A percentile compares a stretch with the other conserved stretches of the same genome.
Evolutionary conservation across 2,888 invertebrate genomes (phyloP).

Genomic region (Philopedon plagiatum): DNA sequence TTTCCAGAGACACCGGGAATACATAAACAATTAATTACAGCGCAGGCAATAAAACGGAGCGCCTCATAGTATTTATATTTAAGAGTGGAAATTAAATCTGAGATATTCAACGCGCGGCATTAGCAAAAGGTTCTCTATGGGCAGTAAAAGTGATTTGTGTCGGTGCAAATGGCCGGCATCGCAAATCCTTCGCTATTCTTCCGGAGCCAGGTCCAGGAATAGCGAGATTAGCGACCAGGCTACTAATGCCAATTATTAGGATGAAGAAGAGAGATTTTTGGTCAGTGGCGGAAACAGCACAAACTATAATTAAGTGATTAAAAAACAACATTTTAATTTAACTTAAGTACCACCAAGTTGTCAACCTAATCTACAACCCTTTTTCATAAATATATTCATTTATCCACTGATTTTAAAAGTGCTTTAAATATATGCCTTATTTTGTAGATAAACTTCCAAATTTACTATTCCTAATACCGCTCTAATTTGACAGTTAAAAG

Average conservation of each 20-base stretch:
- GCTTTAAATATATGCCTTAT: too few relatives aligned
- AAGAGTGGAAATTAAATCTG: constrained; percentile 66
- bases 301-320: too few relatives aligned
- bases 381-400: too few relatives aligned
- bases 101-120: constrained; percentile 63
- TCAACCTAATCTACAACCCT: too few relatives aligned
- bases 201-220: constrained; percentile 50
- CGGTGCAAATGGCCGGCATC: constrained; percentile 67
- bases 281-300: constrained; percentile 1
- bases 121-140: constrained; percentile 62
- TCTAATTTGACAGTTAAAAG: too few relatives aligned
- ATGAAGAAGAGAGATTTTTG: constrained; percentile 8
- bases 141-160: constrained; percentile 71
- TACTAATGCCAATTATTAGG: constrained; percentile 36
- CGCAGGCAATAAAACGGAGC: constrained; percentile 55
- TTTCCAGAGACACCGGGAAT: constrained; percentile 55
- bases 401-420: too few relatives aligned
- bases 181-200: constrained; percentile 69
- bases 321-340: too few relatives aligned
- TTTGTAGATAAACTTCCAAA: too few relatives aligned
- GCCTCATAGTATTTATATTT: constrained; percentile 61
- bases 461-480: too few relatives aligned
- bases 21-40: constrained; percentile 56
- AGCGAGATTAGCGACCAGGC: constrained; percentile 40
- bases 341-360: too few relatives aligned